Percentiles rank a stretch among this genome's conserved stretches.
Conservation (phyloP, 2,888 invertebrate species). For the Digitonthophagus gazella region DNA sequence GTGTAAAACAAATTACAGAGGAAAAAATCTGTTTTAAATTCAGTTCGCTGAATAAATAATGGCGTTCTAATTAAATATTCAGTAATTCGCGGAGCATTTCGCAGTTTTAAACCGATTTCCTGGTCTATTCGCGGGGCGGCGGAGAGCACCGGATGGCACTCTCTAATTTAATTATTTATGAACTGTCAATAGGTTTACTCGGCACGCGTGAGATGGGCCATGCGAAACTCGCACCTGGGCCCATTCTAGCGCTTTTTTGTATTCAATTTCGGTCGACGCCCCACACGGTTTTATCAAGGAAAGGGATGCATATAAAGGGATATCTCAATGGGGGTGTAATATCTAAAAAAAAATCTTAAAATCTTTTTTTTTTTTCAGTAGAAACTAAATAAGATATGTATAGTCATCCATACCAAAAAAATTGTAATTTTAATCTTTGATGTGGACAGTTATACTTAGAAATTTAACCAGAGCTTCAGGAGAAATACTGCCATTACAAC, state of each 20-base stretch:
- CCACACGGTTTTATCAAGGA: not conserved
- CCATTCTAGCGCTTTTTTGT: slow-evolving; percentile 18
- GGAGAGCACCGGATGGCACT: slow-evolving; percentile 43
- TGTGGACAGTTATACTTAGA: no score
- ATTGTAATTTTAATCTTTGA: no score
- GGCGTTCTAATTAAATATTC: slow-evolving; percentile 8
- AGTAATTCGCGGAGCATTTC: slow-evolving; percentile 9
- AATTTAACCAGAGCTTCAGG: no score
- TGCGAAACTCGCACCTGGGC: slow-evolving; percentile 45
- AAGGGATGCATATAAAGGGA: not conserved
- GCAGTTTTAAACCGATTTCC: slow-evolving; percentile 15
- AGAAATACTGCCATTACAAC: no score
- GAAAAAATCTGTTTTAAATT: not conserved
- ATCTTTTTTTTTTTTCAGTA: not conserved
- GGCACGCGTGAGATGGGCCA: slow-evolving; percentile 40
- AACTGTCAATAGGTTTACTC: slow-evolving; percentile 46
- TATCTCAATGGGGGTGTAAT: not conserved
- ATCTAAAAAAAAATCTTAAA: not conserved
- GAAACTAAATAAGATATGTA: no score
- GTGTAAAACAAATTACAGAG: no score
- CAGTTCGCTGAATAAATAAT: slow-evolving; percentile 7
- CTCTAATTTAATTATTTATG: slow-evolving; percentile 49
- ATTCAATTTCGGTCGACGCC: slow-evolving; percentile 6
- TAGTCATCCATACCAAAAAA: no score
- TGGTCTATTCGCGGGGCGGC: slow-evolving; percentile 18